Percentiles rank a stretch among this genome's conserved stretches.
Conservation (phyloP, 2,888 invertebrate species). For the Drosophila meridionalis region DNA sequence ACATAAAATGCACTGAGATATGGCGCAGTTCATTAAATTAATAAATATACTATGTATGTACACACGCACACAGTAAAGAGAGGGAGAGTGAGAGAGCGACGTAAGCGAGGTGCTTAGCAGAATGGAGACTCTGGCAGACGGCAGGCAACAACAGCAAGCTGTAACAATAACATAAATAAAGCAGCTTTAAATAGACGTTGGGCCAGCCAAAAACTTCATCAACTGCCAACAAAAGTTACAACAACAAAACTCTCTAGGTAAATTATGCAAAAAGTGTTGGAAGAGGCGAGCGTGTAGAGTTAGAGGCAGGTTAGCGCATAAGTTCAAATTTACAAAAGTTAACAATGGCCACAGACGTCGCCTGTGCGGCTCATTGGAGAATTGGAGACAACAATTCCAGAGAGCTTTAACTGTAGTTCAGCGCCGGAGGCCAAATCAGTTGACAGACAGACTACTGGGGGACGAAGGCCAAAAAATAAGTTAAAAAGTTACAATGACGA, state of each 20-base stretch:
- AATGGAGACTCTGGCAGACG: slow-evolving; percentile 30
- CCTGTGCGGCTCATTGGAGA: slow-evolving; percentile 1
- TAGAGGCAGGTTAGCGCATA: slow-evolving; percentile 15
- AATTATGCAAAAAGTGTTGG: slow-evolving; percentile 25
- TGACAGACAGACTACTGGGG: slow-evolving; percentile 1
- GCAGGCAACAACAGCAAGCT: slow-evolving; percentile 12
- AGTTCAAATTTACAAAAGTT: slow-evolving; percentile 43
- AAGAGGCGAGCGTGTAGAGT: neutral
- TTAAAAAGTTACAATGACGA: neutral
- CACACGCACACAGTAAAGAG: slow-evolving; percentile 3
- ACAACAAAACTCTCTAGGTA: slow-evolving; percentile 31
- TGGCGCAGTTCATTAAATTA: slow-evolving; percentile 58
- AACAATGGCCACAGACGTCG: slow-evolving; percentile 27
- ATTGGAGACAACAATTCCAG: slow-evolving; percentile 1
- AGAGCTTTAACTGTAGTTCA: slow-evolving; percentile 1
- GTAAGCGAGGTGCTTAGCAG: slow-evolving; percentile 15
- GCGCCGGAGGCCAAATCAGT: slow-evolving; percentile 1
- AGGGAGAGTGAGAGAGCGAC: neutral
- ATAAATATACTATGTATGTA: slow-evolving; percentile 39
- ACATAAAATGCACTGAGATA: slow-evolving; percentile 53
- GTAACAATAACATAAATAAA: slow-evolving; percentile 55
- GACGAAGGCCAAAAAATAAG: neutral
- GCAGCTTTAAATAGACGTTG: slow-evolving; percentile 38
- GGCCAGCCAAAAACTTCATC: slow-evolving; percentile 41
- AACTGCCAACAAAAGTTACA: slow-evolving; percentile 36